Base-by-base conservation (phyloP, 2,797 vertebrate species). In the Chaetodon trifasciatus region DNA sequence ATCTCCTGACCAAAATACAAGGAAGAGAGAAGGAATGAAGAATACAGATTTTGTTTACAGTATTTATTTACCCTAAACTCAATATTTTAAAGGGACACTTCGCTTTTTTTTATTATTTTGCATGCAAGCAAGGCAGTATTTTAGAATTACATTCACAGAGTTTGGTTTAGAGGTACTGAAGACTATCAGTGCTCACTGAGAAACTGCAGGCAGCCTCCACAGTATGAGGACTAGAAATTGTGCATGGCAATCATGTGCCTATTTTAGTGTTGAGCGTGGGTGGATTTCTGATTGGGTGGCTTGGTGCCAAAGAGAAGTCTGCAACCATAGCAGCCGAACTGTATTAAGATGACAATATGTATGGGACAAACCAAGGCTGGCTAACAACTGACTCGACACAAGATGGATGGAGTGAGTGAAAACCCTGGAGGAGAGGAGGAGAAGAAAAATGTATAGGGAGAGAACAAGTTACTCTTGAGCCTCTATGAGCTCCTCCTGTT, bases 261-360 rank as follows among this genome's bases (percentile, higher is more conserved):
- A 74, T 85, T 85, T 77, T 47, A 78, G 70, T 71, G 17, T 12
- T 11, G 23, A 70, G 79, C 57, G 82, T 76, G 73, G 70, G 79
- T 64, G 73, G 73, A 28, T 75, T 44, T 71, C 42, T 67, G 68
- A 70, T 55, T 64, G 21, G 12, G 19, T n/a, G 62, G 17, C 58
- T 72, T 65, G 44, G 37, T 76, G 77, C 63, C 72, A 63, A 57
- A 44, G 68, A 78, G 67, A 44, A 63, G 81, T 75, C 72, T 62
- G 69, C 61, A 79, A 69, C 69, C n/a, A 70, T 13, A 62, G 60
- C 83, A 73, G 74, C 47, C 63, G 74, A 63, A 70, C 21, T 74
- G 56, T 70, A 70, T 78, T 76, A 71, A 70, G 66, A 46, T 82
- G 68, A 70, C 78, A 42, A 60, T 58, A 71, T 65, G 37, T 64